Evolutionary conservation across 2,113 vertebrate species (phyloP), one percentile per base, ranked within the genome.

Genomic region (Scophthalmus maximus): DNA sequence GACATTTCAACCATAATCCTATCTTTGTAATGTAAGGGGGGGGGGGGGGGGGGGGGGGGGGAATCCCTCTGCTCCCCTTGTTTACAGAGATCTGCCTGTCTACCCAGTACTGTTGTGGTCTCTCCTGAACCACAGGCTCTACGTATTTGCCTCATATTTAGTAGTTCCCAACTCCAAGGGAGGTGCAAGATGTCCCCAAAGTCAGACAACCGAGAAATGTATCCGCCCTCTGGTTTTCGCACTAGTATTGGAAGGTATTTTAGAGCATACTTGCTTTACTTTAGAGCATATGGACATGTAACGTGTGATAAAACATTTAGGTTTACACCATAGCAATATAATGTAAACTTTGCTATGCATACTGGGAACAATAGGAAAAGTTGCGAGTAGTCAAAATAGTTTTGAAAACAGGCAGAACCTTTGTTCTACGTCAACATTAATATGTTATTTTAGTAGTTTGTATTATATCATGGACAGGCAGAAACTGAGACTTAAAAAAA

Each of bases 1-100:
- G 15, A 57, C 64, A 30, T 56, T 14, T 40, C 30, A 75, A 32
- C 47, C 36, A 66, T 26, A 76, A 29, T 76, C 20, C 42, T 62
- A 67, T 66, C 69, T 49, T 46, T 42, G 4, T 26, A 47, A 55
- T 17, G 38, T 20, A 49, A 46, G 49, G 8, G 8, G 42, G 12
- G n/a, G n/a, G n/a, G n/a, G n/a, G n/a, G n/a, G n/a, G n/a, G n/a
- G n/a, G n/a, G n/a, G n/a, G n/a, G n/a, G n/a, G n/a, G n/a, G n/a
- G n/a, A 25, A 15, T 26, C 12, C n/a, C 22, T 49, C 8, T 29
- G 14, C 36, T 17, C 23, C 6, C 27, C 70, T n/a, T 78, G 42
- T 61, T 51, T 61, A 52, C 62, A 36, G 23, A 75, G 62, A 30
- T 71, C n/a, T 18, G 29, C 36, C 52, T 9, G 38, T 55, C 46